Conservation (phyloP, 2,113 vertebrate species). For the Sapayoa aenigma region DNA sequence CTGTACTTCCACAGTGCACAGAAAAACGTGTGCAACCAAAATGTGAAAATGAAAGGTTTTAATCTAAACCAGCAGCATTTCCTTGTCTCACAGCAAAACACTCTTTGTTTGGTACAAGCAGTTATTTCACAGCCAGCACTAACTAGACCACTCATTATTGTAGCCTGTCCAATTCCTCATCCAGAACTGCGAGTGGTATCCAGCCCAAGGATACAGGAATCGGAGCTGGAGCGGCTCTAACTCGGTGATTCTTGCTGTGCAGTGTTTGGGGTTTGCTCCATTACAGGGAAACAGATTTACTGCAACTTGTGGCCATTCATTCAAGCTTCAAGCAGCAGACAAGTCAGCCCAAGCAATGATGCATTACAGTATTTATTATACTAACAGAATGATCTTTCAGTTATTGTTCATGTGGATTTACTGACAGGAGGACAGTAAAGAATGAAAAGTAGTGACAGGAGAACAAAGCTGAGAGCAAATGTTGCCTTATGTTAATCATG, state of each 20-base stretch:
- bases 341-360: constrained; percentile 10
- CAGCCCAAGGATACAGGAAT: constrained; percentile 46
- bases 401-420: constrained; percentile 16
- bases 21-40: neutral
- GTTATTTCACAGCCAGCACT: constrained; percentile 7
- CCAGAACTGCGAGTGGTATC: constrained; percentile 2
- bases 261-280: neutral
- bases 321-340: constrained; percentile 23
- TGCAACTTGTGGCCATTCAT: neutral
- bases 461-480: neutral
- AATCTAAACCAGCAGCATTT: neutral
- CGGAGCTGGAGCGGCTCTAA: neutral
- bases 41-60: neutral
- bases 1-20: neutral
- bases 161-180: constrained; percentile 19
- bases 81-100: neutral
- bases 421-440: neutral
- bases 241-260: neutral
- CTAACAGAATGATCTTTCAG: constrained; percentile 3
- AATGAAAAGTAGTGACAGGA: neutral
- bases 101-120: neutral
- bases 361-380: constrained; percentile 5
- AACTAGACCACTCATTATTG: constrained; percentile 39
- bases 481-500: neutral
- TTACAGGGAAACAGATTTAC: constrained; percentile 38